These are phyloP conservation scores for Clitarchus hookeri DNA, from an alignment of 2,888 invertebrate genomes.

Conservation along the genomic window DNA sequence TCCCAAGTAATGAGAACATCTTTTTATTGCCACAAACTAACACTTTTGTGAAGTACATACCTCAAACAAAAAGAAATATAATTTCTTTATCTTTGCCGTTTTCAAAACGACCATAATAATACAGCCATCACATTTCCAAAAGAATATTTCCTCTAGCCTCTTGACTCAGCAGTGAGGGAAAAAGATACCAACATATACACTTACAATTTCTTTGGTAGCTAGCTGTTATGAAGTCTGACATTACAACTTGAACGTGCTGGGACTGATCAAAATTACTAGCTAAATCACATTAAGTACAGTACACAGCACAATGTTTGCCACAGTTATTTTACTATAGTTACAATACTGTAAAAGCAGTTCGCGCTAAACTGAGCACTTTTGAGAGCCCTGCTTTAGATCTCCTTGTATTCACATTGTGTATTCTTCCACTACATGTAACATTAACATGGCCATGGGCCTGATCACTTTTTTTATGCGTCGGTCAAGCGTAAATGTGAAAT, in stretches of 20 bases:
- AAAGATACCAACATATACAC: constrained; percentile 6
- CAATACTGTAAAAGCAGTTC: no score
- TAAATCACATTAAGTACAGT: background rate
- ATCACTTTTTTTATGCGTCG: no score
- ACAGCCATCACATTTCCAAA: background rate
- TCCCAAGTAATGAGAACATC: background rate
- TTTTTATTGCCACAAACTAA: background rate
- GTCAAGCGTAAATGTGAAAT: no score
- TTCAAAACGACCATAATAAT: background rate
- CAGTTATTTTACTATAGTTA: background rate
- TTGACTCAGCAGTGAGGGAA: background rate
- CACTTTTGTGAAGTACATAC: constrained; percentile 8
- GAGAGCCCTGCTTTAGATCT: no score
- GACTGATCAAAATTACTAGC: background rate
- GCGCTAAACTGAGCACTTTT: no score
- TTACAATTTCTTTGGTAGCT: constrained; percentile 37
- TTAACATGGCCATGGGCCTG: no score
- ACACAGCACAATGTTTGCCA: background rate
- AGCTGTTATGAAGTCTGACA: constrained; percentile 36
- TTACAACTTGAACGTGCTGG: background rate
- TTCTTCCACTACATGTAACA: no score
- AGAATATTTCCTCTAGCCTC: background rate
- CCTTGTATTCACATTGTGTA: no score
- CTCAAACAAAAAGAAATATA: constrained; percentile 1
- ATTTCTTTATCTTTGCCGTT: background rate